phyloP scores from a whole-genome alignment of 2,113 vertebrate genomes.

The Heterocephalus glaber region DNA sequence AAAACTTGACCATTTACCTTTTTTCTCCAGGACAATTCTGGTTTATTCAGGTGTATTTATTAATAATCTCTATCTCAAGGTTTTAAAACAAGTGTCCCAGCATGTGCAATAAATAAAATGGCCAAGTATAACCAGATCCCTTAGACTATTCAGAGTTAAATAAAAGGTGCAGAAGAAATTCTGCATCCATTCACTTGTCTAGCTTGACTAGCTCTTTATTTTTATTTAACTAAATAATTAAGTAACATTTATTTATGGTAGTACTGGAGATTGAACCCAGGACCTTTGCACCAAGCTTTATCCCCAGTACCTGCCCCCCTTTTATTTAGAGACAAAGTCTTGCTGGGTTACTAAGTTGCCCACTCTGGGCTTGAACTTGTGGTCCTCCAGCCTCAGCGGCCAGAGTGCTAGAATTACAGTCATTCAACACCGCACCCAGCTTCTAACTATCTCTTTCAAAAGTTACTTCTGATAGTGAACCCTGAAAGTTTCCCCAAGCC shows the following conservation, averaged over 20 bases:
- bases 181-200: neutral
- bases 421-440: too few species aligned
- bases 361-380: neutral
- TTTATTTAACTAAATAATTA: neutral
- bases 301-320: too few species aligned
- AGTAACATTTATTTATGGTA: neutral
- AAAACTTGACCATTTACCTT: neutral
- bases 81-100: neutral
- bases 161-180: neutral
- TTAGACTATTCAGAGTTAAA: neutral
- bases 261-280: neutral
- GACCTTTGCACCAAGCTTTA: neutral
- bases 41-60: neutral
- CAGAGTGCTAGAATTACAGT: neutral
- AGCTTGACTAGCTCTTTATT: neutral
- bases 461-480: neutral
- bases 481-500: neutral
- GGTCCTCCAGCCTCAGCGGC: neutral
- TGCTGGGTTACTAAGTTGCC: neutral
- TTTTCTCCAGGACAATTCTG: neutral
- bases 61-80: neutral
- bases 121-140: neutral
- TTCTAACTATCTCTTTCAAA: neutral
- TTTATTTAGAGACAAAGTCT: neutral
- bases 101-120: neutral